These are phyloP conservation scores for Fulmarus glacialis DNA, from an alignment of 2,113 vertebrate species.

Conservation along the genomic window DNA sequence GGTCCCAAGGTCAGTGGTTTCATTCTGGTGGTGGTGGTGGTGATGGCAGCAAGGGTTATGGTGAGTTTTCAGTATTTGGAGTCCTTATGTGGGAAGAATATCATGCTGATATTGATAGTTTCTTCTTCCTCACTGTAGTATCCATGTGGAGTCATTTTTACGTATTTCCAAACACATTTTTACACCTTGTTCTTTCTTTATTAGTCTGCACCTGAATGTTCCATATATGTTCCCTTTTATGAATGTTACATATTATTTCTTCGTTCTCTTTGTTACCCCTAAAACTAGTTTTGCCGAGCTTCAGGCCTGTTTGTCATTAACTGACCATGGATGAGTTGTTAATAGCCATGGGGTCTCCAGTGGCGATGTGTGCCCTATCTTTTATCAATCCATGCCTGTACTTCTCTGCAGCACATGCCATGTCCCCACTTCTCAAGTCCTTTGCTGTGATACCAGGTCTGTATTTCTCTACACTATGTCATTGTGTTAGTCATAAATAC, in stretches of 20 bases:
- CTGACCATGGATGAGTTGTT: neutral
- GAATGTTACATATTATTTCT: neutral
- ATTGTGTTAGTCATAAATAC: neutral
- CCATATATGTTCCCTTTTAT: neutral
- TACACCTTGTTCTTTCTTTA: neutral
- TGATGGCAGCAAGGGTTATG: neutral
- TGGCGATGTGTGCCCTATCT: rapidly evolving
- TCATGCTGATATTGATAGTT: neutral
- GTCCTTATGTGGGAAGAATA: neutral
- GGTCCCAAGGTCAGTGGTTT: neutral
- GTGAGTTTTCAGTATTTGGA: neutral
- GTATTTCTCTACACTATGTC: neutral
- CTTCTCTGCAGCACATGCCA: neutral
- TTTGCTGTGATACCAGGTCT: neutral
- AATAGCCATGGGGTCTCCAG: neutral
- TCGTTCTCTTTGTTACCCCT: neutral
- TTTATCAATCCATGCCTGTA: rapidly evolving
- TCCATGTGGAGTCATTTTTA: neutral
- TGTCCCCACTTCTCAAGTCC: neutral
- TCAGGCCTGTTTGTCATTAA: neutral
- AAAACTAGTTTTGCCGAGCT: neutral
- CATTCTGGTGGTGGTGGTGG: neutral
- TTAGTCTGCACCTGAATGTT: neutral
- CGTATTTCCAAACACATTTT: rapidly evolving
- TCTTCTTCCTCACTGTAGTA: neutral